Conservation (phyloP, 2,797 vertebrate genomes). For the Ctenopoma multispine region DNA sequence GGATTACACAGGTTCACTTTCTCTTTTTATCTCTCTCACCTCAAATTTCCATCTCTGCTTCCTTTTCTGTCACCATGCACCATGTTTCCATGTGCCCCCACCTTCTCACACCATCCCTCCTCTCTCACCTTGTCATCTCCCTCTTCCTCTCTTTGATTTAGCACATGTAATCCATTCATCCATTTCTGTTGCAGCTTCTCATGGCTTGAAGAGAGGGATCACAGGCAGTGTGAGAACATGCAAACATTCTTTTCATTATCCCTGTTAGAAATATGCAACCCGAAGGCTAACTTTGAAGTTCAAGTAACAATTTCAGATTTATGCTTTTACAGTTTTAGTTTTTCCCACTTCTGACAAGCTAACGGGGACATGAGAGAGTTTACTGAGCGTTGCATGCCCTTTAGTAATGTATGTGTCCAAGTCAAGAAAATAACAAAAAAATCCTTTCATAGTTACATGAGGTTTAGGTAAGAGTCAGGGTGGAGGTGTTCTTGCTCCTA, state of each 20-base stretch:
- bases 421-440: background rate
- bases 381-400: background rate
- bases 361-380: background rate
- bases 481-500: background rate
- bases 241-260: conserved; percentile 18
- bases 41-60: conserved; percentile 28
- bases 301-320: background rate
- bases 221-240: conserved; percentile 8
- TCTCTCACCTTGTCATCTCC: conserved; percentile 32
- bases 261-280: background rate
- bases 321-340: background rate
- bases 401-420: background rate
- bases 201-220: conserved; percentile 6
- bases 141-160: conserved; percentile 35
- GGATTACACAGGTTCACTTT: conserved; percentile 35
- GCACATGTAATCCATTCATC: conserved; percentile 36
- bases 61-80: background rate
- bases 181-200: conserved; percentile 6
- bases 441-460: too few relatives aligned
- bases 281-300: background rate
- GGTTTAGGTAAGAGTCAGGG: too few relatives aligned
- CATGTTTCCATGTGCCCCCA: background rate
- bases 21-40: conserved; percentile 18
- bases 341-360: background rate
- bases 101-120: conserved; percentile 24